phyloP scores from a whole-genome alignment of 2,113 vertebrate species.

The Malurus alboscapulatus region DNA sequence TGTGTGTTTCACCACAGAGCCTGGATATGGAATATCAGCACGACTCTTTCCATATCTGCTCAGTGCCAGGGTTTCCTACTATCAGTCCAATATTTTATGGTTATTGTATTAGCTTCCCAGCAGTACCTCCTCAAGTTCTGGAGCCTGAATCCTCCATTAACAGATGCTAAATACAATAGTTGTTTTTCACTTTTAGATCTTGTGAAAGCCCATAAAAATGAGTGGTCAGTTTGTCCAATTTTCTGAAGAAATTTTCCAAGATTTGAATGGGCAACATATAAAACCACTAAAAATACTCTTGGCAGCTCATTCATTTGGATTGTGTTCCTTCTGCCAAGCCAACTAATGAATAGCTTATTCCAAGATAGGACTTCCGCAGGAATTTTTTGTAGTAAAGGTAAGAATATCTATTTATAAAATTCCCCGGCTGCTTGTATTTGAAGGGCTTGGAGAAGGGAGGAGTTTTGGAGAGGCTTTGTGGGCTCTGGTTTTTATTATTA shows the following conservation, averaged over 20 bases:
- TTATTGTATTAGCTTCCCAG: constrained; percentile 61
- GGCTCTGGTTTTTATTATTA: not conserved
- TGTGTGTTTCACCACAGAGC: not conserved
- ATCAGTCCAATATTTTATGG: constrained; percentile 53
- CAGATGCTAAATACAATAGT: constrained; percentile 60
- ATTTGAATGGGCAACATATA: constrained; percentile 63
- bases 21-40: constrained; percentile 41
- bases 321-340: constrained; percentile 56
- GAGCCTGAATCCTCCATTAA: constrained; percentile 62
- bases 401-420: constrained; percentile 63
- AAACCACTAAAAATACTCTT: constrained; percentile 68
- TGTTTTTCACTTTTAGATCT: constrained; percentile 63
- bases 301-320: constrained; percentile 53
- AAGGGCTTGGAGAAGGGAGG: not conserved
- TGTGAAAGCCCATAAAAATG: constrained; percentile 48
- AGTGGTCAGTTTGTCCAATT: constrained; percentile 66
- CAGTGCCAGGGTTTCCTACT: constrained; percentile 66
- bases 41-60: constrained; percentile 47
- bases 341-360: constrained; percentile 67
- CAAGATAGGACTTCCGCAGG: constrained; percentile 66
- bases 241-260: constrained; percentile 66
- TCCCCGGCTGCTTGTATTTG: constrained; percentile 31
- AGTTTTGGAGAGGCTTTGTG: not conserved
- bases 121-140: constrained; percentile 55
- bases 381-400: constrained; percentile 63